A percentile compares a stretch with the other conserved stretches of the same genome.
These are phyloP conservation scores for Ephestia elutella DNA, from an alignment of 1,140 invertebrate genomes.

Conservation along the genomic window DNA sequence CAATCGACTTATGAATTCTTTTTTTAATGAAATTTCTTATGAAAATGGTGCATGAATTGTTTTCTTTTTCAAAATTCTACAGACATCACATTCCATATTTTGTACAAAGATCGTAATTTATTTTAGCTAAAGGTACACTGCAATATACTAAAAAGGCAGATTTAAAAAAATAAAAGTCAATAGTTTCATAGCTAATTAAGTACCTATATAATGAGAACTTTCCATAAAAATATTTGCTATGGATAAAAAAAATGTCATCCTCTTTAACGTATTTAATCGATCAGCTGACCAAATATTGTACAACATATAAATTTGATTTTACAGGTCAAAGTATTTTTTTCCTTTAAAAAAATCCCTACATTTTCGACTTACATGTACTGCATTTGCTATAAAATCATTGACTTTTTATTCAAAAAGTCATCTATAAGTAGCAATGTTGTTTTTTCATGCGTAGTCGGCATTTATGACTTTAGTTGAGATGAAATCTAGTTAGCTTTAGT, in stretches of 20 bases:
- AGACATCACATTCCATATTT: slow-evolving; percentile 64
- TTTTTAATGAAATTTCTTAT: slow-evolving; percentile 22
- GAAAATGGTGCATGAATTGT: slow-evolving; percentile 28
- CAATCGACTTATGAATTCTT: background rate
- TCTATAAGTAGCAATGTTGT: background rate
- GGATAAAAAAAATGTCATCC: too few relatives aligned
- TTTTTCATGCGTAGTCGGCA: slow-evolving; percentile 27
- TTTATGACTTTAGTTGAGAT: slow-evolving; percentile 24
- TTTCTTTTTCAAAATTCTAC: slow-evolving; percentile 32
- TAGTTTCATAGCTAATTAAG: too few relatives aligned
- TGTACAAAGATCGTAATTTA: slow-evolving; percentile 36
- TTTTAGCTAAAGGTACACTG: slow-evolving; percentile 16
- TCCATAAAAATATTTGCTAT: too few relatives aligned
- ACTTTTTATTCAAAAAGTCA: background rate
- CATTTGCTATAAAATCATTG: background rate
- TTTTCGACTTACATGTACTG: too few relatives aligned
- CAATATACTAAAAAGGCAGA: background rate
- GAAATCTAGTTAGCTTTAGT: slow-evolving; percentile 26
- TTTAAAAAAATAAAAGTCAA: too few relatives aligned
- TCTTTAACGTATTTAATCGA: too few relatives aligned
- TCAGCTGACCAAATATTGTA: too few relatives aligned
- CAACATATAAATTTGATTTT: too few relatives aligned
- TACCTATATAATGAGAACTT: too few relatives aligned
- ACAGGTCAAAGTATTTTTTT: too few relatives aligned
- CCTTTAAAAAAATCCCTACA: too few relatives aligned